Evolutionary conservation across 2,888 invertebrate genomes (phyloP), one percentile per base, ranked within the genome.

Genomic region (Aphelenchoides bicaudatus): DNA sequence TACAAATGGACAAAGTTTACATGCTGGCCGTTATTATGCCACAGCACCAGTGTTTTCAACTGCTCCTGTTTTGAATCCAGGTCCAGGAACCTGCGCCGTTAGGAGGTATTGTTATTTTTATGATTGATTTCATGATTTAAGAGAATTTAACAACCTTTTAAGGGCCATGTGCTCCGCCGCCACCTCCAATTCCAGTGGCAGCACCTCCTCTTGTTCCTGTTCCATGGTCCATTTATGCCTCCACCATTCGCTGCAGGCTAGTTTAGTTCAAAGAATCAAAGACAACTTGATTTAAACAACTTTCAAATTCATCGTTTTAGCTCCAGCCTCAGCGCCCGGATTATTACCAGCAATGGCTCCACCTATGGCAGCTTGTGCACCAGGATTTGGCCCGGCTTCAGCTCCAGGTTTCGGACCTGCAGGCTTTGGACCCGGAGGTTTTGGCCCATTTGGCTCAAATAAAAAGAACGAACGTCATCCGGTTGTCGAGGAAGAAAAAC

Each of bases 11-110:
- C 43, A 43, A 43, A 21, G 21, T 19, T 10, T n/a, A 8, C 25
- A 21, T n/a, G 52, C 52, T n/a, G 52, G 52, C 8, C 52, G 52
- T n/a, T 51, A 51, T 23, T 51, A 25, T 19, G 52, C 52, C n/a
- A 51, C 52, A 28, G 52, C 52, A 16, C 52, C 52, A 6, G 52
- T 51, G 2, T 1, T 25, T 19, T 37, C 52, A n/a, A 21, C 39
- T 19, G 28, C 25, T 39, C 52, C 52, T 10, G 30, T 39, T 3
- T 10, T 51, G 31, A 37, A 37, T 6, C 2, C 34, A 10, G 49
- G 49, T 10, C 52, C 52, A 28, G 4, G 16, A 13, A 13, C 21
- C 2, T 37, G 21, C 4, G 39, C 52, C 52, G 13, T 10, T 8
- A 3, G 52, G 52, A 13, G 21, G n/a, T n/a, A n/a, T n/a, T n/a